Evolutionary conservation across 2,113 vertebrate species (phyloP).

Genomic region (Mesembrinibis cayennensis): DNA sequence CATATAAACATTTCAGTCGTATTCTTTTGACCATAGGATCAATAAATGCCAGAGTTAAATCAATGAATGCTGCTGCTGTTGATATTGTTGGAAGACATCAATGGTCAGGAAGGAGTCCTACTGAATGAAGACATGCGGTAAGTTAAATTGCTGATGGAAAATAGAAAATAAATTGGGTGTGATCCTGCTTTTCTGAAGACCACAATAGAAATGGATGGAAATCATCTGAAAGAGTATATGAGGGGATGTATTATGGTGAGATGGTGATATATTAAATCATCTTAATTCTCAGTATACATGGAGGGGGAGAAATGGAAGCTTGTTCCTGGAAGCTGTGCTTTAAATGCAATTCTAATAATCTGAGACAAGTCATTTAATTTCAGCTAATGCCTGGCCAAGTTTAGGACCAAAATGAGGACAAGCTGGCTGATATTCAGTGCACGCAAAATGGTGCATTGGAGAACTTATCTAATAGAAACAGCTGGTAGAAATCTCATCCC

Average conservation of each 20-base stretch:
- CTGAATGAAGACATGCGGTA: background rate
- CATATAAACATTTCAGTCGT: conserved; percentile 11
- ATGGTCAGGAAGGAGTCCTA: background rate
- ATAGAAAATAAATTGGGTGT: background rate
- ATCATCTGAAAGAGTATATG: background rate
- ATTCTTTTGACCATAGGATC: background rate
- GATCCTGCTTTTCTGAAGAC: background rate
- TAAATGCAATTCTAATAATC: background rate
- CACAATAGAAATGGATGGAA: background rate
- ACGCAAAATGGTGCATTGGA: background rate
- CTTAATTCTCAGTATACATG: background rate
- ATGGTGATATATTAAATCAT: background rate
- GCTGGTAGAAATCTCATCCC: background rate
- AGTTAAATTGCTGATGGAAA: background rate
- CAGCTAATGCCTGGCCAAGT: background rate
- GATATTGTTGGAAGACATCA: background rate
- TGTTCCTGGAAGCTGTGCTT: background rate
- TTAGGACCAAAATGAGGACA: background rate
- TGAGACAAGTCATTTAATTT: background rate
- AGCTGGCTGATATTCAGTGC: background rate
- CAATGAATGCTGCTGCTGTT: background rate
- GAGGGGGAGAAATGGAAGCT: background rate
- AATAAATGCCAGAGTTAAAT: background rate
- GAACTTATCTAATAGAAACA: background rate
- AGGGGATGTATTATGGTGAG: background rate